Evolutionary conservation across 2,888 invertebrate species (phyloP), one percentile per base, ranked within the genome.

Genomic region (Caprella mutica): DNA sequence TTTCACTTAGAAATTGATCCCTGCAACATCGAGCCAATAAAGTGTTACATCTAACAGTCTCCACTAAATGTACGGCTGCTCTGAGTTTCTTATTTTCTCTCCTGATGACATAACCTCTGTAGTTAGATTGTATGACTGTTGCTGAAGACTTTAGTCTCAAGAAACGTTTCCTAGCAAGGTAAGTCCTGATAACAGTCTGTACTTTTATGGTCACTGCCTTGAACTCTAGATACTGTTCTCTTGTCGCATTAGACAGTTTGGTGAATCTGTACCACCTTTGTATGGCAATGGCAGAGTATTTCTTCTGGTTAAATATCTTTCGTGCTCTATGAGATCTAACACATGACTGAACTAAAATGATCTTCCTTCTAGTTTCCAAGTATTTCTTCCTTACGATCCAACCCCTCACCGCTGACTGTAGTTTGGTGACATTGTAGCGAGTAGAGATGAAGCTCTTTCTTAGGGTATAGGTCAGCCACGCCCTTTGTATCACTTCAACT

Each of bases 151-250:
- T 24, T 6, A 50, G 26, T 30, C 40, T 21, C 39, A 59, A 5
- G 29, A 35, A 59, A 17, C 24, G 12, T 33, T 46, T 52, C 12
- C 56, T 30, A 8, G 38, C 46, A 26, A 52, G 24, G 29, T 27
- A 48, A 12, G 38, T 24, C 14, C 58, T 38, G 12, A 58, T 23
- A 5, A 29, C 35, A 24, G 58, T 33, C 40, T 58, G 59, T 1
- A 59, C 29, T 9, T 48, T 39, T 2, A 56, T 9, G 21, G 42
- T 26, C 14, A 53, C 59, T 19, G 55, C 26, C 17, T 26, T 26
- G 33, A 52, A 27, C 38, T 59, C 30, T 8, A 40, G 26, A 46
- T 58, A 58, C 35, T 58, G 53, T 30, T 35, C 38, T 39, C 50
- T 38, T 5, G 54, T 23, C 35, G 46, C 48, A 26, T 23, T 46